Conservation (phyloP, 2,113 vertebrate species). For the Sceloporus tristichus region DNA sequence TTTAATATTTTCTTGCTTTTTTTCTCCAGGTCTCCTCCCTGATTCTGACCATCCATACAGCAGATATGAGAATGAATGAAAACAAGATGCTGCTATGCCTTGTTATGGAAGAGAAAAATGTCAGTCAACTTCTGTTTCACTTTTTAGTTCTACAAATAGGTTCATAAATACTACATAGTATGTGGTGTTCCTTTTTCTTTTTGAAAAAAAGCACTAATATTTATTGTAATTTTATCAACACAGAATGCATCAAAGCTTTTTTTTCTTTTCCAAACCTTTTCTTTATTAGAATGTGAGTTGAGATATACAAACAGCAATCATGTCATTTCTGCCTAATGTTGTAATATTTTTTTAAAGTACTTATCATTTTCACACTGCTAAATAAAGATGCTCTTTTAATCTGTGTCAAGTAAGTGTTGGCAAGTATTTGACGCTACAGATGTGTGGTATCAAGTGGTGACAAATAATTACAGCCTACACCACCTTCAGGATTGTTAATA, state of each 20-base stretch:
- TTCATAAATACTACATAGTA: conserved; percentile 31
- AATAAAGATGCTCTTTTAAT: conserved; percentile 39
- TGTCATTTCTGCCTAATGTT: conserved; percentile 11
- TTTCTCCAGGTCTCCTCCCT: conserved; percentile 84
- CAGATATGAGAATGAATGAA: conserved; percentile 90
- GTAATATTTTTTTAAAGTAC: conserved; percentile 9
- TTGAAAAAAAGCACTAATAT: conserved; percentile 26
- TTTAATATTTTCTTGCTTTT: conserved; percentile 37
- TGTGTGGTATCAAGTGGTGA: conserved; percentile 20
- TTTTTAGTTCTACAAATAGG: conserved; percentile 22
- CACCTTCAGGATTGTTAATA: conserved; percentile 28
- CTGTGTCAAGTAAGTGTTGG: conserved; percentile 37
- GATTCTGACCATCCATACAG: conserved; percentile 89
- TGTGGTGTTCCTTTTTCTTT: conserved; percentile 5
- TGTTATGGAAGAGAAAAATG: conserved; percentile 17
- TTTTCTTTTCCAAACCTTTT: conserved; percentile 10
- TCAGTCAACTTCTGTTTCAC: not conserved
- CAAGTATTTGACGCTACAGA: conserved; percentile 32
- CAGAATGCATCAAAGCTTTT: not conserved
- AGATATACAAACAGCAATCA: not conserved
- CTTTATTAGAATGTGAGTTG: conserved; percentile 36
- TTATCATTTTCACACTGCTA: conserved; percentile 42
- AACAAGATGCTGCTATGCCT: not conserved
- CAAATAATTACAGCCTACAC: conserved; percentile 41
- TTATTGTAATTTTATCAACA: conserved; percentile 24